These are phyloP conservation scores for Orycteropus afer DNA, from an alignment of 2,113 vertebrate species.

Conservation along the genomic window DNA sequence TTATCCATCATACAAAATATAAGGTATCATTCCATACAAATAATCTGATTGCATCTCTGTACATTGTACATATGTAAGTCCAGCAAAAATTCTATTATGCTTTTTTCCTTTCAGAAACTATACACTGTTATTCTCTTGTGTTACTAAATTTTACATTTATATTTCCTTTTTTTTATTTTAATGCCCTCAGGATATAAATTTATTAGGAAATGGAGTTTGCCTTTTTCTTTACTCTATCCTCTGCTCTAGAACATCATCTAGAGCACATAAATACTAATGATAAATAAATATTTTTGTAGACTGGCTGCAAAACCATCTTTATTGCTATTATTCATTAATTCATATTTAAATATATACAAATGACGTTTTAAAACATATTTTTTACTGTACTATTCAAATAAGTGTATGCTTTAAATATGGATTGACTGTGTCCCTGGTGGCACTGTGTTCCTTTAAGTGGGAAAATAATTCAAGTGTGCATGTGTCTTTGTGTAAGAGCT, in stretches of 20 bases:
- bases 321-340: background rate
- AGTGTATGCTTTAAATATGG: background rate
- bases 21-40: background rate
- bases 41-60: background rate
- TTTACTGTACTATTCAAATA: background rate
- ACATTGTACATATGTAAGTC: background rate
- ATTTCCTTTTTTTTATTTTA: background rate
- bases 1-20: background rate
- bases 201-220: background rate
- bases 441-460: background rate
- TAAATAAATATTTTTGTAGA: background rate
- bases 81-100: background rate
- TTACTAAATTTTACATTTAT: background rate
- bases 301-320: background rate
- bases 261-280: background rate
- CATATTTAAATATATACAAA: background rate
- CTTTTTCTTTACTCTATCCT: background rate
- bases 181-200: background rate
- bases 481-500: background rate
- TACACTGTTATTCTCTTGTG: background rate
- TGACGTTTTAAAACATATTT: background rate
- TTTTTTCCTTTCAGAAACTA: background rate
- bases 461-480: background rate
- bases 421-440: background rate
- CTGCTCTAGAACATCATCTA: background rate